A percentile compares a stretch with the other conserved stretches of the same genome.
Evolutionary conservation across 2,888 invertebrate species (phyloP).

Genomic region (Uropetala carovei): DNA sequence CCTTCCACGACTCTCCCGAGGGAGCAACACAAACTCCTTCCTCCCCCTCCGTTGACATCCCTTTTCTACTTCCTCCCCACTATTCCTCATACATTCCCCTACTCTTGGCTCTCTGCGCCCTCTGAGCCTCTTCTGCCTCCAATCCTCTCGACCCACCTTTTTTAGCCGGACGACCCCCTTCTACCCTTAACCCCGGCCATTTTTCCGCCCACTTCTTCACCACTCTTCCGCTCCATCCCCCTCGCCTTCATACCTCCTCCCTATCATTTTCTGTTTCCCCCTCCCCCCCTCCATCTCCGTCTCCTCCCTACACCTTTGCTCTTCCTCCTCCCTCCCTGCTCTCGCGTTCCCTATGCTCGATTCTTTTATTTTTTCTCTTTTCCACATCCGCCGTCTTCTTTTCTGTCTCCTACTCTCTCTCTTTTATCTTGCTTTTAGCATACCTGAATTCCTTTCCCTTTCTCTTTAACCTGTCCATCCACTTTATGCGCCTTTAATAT

Average conservation of each 20-base stretch:
- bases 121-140: too few species aligned
- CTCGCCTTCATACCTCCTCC: neutral
- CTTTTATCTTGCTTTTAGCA: neutral
- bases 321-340: neutral
- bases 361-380: neutral
- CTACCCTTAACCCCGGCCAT: conserved; percentile 39
- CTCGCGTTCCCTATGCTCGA: neutral
- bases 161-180: conserved; percentile 12
- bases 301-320: neutral
- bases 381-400: neutral
- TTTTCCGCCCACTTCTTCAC: conserved; percentile 30
- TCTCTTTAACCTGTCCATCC: neutral
- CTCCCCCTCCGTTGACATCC: neutral
- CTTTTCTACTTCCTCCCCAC: neutral
- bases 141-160: neutral
- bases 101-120: too few species aligned
- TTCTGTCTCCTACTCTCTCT: neutral
- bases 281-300: neutral
- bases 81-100: neutral
- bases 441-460: neutral
- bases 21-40: neutral
- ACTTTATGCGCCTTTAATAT: conserved; percentile 18
- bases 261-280: too few species aligned
- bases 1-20: neutral
- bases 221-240: neutral